A percentile compares a stretch with the other conserved stretches of the same genome.
Conservation (phyloP, 2,888 invertebrate species). For the Sesamia inferens region DNA sequence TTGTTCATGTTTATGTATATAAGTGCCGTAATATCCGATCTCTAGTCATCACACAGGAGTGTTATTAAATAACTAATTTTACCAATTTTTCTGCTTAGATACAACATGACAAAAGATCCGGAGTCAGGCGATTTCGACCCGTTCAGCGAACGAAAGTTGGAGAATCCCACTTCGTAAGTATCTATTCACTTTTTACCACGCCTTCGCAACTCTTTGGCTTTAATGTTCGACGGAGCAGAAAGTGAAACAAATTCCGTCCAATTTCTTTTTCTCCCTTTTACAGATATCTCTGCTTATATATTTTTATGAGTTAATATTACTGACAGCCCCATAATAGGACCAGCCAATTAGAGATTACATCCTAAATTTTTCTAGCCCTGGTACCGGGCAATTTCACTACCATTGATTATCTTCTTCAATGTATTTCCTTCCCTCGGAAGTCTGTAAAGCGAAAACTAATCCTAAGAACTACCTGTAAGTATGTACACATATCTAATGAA, state of each 20-base stretch:
- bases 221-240: conserved; percentile 21
- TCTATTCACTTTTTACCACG: conserved; percentile 5
- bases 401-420: not conserved
- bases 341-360: not conserved
- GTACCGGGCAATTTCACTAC: not conserved
- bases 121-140: conserved; percentile 93
- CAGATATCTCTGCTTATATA: too few relatives aligned
- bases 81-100: conserved; percentile 81
- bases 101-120: conserved; percentile 91
- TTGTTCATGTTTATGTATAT: too few relatives aligned
- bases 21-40: too few relatives aligned
- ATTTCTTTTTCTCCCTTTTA: conserved; percentile 2
- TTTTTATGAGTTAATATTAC: too few relatives aligned
- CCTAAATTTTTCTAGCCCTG: not conserved
- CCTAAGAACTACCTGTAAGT: not conserved
- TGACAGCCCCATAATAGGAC: not conserved
- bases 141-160: conserved; percentile 92
- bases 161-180: conserved; percentile 95
- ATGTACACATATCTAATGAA: not conserved
- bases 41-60: too few relatives aligned
- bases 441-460: not conserved
- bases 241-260: not conserved
- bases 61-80: conserved; percentile 16
- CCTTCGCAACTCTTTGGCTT: conserved; percentile 13
- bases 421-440: not conserved